Evolutionary conservation across 2,797 vertebrate genomes (phyloP), one percentile per base, ranked within the genome.

Genomic region (Hemibagrus guttatus): DNA sequence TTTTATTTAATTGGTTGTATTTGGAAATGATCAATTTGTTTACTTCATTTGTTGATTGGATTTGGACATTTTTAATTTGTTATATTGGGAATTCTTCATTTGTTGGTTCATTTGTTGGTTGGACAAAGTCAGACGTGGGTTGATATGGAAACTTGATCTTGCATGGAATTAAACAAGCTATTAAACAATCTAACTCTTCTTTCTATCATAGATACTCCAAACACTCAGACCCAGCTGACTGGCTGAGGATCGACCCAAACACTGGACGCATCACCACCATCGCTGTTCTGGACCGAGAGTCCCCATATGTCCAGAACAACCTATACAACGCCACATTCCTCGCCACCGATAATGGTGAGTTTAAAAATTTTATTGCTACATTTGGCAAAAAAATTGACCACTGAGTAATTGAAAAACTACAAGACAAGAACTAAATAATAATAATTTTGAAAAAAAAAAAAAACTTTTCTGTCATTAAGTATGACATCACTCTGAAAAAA

Each of bases 271-370:
- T 99, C 92, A 96, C 95, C 86, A 98, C 98, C 66, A 97, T 95
- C 83, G 97, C 97, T 74, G 89, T 98, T 91, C 93, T 99, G 94
- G 98, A 99, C 93, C 93, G 98, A 92, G 98, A 99, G 89, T 99
- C 98, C 0, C 95, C 97, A 49, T 97, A 95, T 88, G 98, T 99
- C 89, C 97, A 97, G 93, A 97, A 98, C 93, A 99, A 97, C 86
- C 93, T 98, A 92, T 99, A 99, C 93, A 99, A 98, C 85, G 98
- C 97, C 84, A 98, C 97, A 0, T 99, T 99, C 95, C 95, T 99
- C 91, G 97, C 97, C 83, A 94, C 96, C 49, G 98, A 99, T 93
- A 97, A 91, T 85, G 98, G 98, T 99, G 96, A 19, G 96, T 91
- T 39, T 71, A 6, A 21, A 58, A 35, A 49, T 1, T 8, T 61